Percentiles rank a stretch among this genome's conserved stretches.
These are phyloP conservation scores for Cairina moschata DNA, from an alignment of 2,113 vertebrate genomes.

Conservation along the genomic window DNA sequence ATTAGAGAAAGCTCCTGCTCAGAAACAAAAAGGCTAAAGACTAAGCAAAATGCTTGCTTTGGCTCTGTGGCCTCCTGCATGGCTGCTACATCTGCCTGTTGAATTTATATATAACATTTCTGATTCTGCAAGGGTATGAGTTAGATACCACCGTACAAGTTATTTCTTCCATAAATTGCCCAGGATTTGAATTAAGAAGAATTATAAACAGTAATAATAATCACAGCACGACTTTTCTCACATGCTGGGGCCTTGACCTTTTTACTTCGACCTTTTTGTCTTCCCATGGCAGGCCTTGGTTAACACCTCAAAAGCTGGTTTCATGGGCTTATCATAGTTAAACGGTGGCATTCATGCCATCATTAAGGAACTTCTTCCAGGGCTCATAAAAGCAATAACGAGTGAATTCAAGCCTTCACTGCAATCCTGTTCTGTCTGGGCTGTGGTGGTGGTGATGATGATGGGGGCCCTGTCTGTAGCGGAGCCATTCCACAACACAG, in stretches of 20 bases:
- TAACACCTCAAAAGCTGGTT: not conserved
- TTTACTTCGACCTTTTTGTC: not conserved
- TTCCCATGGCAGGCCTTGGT: not conserved
- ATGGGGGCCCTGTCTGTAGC: not conserved
- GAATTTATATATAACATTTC: not conserved
- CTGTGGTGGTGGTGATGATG: not conserved
- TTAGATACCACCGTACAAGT: not conserved
- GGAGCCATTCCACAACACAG: not conserved
- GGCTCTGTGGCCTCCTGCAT: not conserved
- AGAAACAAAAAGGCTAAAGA: not conserved
- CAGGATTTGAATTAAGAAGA: not conserved
- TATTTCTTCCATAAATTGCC: not conserved
- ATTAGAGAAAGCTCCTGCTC: not conserved
- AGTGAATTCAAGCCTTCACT: not conserved
- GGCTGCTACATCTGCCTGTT: not conserved
- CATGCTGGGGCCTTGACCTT: not conserved
- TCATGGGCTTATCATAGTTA: not conserved
- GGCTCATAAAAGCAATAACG: not conserved
- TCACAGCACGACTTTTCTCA: not conserved
- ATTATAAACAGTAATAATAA: not conserved
- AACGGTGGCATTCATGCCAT: not conserved
- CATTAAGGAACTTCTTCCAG: not conserved
- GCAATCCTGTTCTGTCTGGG: accelerated
- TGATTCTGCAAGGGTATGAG: not conserved
- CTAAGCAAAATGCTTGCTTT: not conserved